These are phyloP conservation scores for Coelinius sp. DNA, from an alignment of 2,888 invertebrate genomes.

Conservation along the genomic window DNA sequence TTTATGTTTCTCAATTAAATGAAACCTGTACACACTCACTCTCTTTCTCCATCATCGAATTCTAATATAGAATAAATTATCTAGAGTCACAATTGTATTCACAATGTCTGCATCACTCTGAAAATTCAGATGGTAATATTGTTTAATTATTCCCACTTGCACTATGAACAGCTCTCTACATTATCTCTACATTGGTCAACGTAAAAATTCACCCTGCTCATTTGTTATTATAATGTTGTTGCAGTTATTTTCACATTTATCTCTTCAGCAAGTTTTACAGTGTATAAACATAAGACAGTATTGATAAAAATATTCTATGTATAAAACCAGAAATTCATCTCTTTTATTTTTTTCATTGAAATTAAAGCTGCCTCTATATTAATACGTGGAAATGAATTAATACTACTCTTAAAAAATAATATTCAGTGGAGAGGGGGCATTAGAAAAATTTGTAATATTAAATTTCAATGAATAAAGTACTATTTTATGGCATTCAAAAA, in stretches of 20 bases:
- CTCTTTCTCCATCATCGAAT: slow-evolving; percentile 40
- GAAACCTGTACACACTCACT: slow-evolving; percentile 48
- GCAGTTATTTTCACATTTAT: slow-evolving; percentile 50
- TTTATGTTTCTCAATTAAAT: slow-evolving; percentile 37
- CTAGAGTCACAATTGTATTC: slow-evolving; percentile 51
- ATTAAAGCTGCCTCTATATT: slow-evolving; percentile 56
- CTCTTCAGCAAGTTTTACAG: slow-evolving; percentile 50
- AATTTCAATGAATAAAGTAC: slow-evolving; percentile 57
- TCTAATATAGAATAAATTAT: slow-evolving; percentile 64
- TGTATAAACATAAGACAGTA: slow-evolving; percentile 64
- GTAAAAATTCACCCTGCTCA: slow-evolving; percentile 63
- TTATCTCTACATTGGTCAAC: slow-evolving; percentile 50
- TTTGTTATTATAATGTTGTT: slow-evolving; percentile 51
- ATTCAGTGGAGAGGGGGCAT: slow-evolving; percentile 28
- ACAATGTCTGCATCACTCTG: slow-evolving; percentile 40
- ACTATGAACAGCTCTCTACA: slow-evolving; percentile 28
- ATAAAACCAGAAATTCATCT: not conserved
- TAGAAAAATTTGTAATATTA: slow-evolving; percentile 50
- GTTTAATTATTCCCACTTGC: not conserved
- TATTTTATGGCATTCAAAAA: slow-evolving; percentile 62
- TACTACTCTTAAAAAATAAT: slow-evolving; percentile 33
- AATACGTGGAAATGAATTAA: slow-evolving; percentile 39
- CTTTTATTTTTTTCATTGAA: not conserved
- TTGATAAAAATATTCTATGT: slow-evolving; percentile 29
- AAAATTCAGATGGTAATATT: slow-evolving; percentile 51